phyloP scores from a whole-genome alignment of 2,888 invertebrate genomes.

The Chydorus sphaericus region DNA sequence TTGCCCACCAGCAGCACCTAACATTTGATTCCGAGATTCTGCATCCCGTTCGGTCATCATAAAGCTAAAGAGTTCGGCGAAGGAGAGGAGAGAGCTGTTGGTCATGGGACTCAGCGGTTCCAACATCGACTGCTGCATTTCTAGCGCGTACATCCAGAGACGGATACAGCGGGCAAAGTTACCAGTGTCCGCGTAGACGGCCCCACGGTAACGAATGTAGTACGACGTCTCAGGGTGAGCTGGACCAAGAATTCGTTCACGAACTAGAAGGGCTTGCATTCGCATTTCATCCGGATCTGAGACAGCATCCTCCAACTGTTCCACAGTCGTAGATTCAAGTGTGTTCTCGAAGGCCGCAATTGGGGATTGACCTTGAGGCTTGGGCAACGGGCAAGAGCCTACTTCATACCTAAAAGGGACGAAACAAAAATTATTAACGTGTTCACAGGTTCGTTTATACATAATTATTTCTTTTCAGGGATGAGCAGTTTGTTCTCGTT shows the following conservation, averaged over 20 bases:
- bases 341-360: constrained; percentile 81
- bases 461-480: too few relatives aligned
- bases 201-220: constrained; percentile 84
- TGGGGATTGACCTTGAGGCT: constrained; percentile 50
- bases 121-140: constrained; percentile 86
- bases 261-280: constrained; percentile 80
- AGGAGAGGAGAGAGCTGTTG: constrained; percentile 82
- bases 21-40: constrained; percentile 19
- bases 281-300: constrained; percentile 91
- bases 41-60: constrained; percentile 61
- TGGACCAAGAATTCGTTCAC: constrained; percentile 81
- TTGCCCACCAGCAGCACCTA: neutral
- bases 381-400: constrained; percentile 52
- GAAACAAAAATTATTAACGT: neutral
- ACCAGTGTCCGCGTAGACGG: constrained; percentile 87
- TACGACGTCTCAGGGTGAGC: constrained; percentile 95
- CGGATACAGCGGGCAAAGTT: constrained; percentile 78
- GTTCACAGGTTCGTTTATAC: too few relatives aligned
- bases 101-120: constrained; percentile 89
- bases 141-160: constrained; percentile 91
- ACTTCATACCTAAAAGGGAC: constrained; percentile 36
- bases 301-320: constrained; percentile 67
- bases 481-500: too few relatives aligned
- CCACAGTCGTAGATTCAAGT: constrained; percentile 61
- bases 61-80: constrained; percentile 85